Evolutionary conservation across 2,888 invertebrate genomes (phyloP).

Genomic region (Rotaria sp.): DNA sequence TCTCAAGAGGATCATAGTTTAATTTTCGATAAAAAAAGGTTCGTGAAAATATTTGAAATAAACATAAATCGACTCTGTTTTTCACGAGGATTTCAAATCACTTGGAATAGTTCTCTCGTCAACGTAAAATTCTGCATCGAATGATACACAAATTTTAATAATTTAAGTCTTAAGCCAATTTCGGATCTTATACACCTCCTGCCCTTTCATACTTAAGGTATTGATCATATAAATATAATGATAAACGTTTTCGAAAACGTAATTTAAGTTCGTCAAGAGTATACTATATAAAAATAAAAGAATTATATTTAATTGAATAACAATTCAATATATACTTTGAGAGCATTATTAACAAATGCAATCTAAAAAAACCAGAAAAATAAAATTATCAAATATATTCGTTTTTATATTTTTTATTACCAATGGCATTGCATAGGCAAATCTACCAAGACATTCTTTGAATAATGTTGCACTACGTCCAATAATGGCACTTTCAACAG

Average conservation of each 20-base stretch:
- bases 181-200: no score
- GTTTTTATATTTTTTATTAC: slow-evolving; percentile 20
- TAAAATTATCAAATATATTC: slow-evolving; percentile 4
- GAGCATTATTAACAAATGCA: slow-evolving; percentile 80
- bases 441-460: slow-evolving; percentile 67
- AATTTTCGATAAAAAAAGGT: no score
- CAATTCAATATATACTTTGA: slow-evolving; percentile 62
- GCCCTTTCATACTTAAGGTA: slow-evolving; percentile 80
- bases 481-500: slow-evolving; percentile 88
- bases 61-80: no score
- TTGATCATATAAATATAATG: slow-evolving; percentile 75
- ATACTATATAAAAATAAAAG: slow-evolving; percentile 59
- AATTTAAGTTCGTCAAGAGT: slow-evolving; percentile 86
- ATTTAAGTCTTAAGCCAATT: no score
- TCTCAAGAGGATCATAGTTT: no score
- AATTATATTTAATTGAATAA: not conserved
- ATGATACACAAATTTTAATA: no score
- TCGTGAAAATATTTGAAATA: no score
- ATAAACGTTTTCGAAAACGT: slow-evolving; percentile 77
- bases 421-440: slow-evolving; percentile 77
- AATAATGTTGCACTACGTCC: slow-evolving; percentile 74
- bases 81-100: no score
- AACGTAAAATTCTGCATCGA: no score
- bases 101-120: no score
- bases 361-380: slow-evolving; percentile 63